These are phyloP conservation scores for Ptychobarbus kaznakovi DNA, from an alignment of 2,797 vertebrate species.

Conservation along the genomic window DNA sequence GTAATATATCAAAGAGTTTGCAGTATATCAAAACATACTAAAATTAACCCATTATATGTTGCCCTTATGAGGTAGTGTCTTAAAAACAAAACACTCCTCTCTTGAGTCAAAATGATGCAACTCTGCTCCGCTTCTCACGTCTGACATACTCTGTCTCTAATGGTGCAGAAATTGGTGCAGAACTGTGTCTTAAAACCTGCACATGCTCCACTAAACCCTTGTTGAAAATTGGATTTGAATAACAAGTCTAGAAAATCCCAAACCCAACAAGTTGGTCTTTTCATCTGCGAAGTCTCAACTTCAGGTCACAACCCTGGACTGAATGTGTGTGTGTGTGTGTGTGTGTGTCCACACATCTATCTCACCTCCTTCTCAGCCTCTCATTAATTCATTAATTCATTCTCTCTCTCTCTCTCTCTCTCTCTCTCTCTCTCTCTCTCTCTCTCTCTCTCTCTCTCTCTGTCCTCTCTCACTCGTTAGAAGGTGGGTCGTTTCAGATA, in stretches of 20 bases:
- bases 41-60: not conserved
- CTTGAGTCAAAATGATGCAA: not conserved
- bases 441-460: not conserved
- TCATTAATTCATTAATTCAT: too few species aligned
- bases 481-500: constrained; percentile 34
- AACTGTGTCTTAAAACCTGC: not conserved
- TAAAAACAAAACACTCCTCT: not conserved
- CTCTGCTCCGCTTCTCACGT: not conserved
- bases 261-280: not conserved
- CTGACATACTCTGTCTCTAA: not conserved
- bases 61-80: not conserved
- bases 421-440: not conserved
- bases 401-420: not conserved
- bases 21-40: not conserved
- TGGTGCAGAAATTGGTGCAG: not conserved
- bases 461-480: not conserved
- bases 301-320: not conserved
- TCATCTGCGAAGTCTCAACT: not conserved
- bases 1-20: not conserved
- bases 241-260: not conserved
- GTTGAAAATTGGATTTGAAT: not conserved
- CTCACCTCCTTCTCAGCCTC: not conserved
- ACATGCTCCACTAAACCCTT: not conserved
- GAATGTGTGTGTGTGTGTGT: not conserved
- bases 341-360: not conserved